Conservation (phyloP, 1,140 invertebrate genomes). For the Bombyx mandarina region DNA sequence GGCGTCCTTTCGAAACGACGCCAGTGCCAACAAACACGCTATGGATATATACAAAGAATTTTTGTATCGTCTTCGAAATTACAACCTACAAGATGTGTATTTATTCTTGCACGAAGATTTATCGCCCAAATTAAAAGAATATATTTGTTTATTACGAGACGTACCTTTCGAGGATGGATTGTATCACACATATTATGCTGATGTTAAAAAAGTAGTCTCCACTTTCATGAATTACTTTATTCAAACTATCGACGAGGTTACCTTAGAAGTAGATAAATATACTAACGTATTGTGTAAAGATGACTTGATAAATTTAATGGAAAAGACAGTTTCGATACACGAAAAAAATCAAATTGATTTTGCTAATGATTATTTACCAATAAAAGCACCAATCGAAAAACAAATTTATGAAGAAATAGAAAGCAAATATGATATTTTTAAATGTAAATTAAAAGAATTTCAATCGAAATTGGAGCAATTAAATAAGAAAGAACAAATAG, state of each 20-base stretch:
- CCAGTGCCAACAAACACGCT: background rate
- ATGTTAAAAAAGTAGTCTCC: slow-evolving; percentile 33
- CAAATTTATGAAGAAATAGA: slow-evolving; percentile 27
- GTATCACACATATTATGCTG: slow-evolving; percentile 36
- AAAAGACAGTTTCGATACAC: slow-evolving; percentile 27
- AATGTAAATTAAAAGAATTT: slow-evolving; percentile 18
- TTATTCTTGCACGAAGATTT: slow-evolving; percentile 18
- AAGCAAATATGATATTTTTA: slow-evolving; percentile 14
- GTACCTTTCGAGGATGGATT: slow-evolving; percentile 26
- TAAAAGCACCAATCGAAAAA: slow-evolving; percentile 20
- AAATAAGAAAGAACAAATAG: slow-evolving; percentile 32
- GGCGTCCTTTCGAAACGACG: too few species aligned
- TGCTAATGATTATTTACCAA: slow-evolving; percentile 25
- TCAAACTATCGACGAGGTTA: slow-evolving; percentile 25
- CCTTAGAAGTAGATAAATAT: slow-evolving; percentile 30
- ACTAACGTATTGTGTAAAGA: slow-evolving; percentile 20
- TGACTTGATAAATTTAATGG: slow-evolving; percentile 21
- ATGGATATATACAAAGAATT: slow-evolving; percentile 40
- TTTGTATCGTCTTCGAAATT: slow-evolving; percentile 19
- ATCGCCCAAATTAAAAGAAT: slow-evolving; percentile 25
- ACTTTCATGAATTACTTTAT: slow-evolving; percentile 34
- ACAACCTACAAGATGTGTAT: slow-evolving; percentile 2
- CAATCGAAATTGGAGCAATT: slow-evolving; percentile 19
- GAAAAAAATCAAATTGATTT: slow-evolving; percentile 31
- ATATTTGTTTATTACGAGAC: slow-evolving; percentile 21